Evolutionary conservation across 2,888 invertebrate genomes (phyloP).

Genomic region (Pachliopta kotzebuea): DNA sequence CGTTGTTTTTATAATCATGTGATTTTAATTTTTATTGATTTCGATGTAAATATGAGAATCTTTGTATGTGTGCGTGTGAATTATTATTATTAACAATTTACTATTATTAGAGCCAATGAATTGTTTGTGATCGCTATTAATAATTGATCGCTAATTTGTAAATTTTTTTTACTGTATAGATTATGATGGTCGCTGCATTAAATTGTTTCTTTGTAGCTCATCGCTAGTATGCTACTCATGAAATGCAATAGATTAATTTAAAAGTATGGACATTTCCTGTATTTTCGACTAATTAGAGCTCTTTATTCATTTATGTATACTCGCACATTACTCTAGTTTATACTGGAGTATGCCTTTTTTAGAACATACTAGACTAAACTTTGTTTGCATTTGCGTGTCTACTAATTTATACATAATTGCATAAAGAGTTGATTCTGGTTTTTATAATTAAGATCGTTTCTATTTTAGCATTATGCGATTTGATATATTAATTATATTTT

Average conservation of each 20-base stretch:
- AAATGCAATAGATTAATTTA: conserved; percentile 6
- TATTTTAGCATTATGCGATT: not conserved
- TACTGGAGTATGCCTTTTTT: not conserved
- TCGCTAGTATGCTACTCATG: conserved; percentile 35
- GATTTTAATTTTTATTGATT: conserved; percentile 63
- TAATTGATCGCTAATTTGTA: conserved; percentile 65
- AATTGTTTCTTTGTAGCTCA: conserved; percentile 54
- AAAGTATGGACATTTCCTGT: not conserved
- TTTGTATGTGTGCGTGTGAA: conserved; percentile 53
- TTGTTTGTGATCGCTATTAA: conserved; percentile 61
- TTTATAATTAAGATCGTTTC: not conserved
- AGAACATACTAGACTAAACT: not conserved
- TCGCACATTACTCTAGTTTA: not conserved
- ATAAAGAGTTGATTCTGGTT: not conserved
- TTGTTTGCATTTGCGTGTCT: not conserved
- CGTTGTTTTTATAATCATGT: conserved; percentile 47
- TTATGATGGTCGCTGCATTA: conserved; percentile 59
- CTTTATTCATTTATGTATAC: conserved; percentile 9
- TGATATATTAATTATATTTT: not conserved
- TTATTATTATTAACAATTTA: conserved; percentile 53
- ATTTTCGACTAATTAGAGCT: not conserved
- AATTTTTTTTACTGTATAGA: conserved; percentile 69
- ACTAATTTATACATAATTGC: not conserved
- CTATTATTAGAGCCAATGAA: conserved; percentile 60
- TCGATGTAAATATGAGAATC: conserved; percentile 75